Evolutionary conservation across 2,888 invertebrate genomes (phyloP).

Genomic region (Falcaria lacertinaria): DNA sequence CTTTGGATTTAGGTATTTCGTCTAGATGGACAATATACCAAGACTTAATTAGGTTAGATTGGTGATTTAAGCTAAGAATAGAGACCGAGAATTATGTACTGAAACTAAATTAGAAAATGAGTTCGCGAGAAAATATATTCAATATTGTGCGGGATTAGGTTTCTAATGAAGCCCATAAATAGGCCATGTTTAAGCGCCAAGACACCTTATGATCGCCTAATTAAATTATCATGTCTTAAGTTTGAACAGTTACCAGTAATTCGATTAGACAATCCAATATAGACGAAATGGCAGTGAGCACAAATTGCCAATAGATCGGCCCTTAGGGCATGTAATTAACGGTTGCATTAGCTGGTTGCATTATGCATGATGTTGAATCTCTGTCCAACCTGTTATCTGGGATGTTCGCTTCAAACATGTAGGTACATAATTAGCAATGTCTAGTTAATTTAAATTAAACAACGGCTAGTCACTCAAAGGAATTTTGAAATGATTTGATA

Average conservation of each 20-base stretch:
- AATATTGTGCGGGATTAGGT: not conserved
- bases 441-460: conserved; percentile 43
- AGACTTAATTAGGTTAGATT: too few species aligned
- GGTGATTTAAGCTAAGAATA: too few species aligned
- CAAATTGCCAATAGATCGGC: conserved; percentile 64
- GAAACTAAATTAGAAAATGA: too few species aligned
- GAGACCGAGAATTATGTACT: too few species aligned
- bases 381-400: conserved; percentile 47
- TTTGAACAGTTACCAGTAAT: conserved; percentile 39
- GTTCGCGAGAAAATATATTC: too few species aligned
- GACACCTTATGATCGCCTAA: conserved; percentile 40
- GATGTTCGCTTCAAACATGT: conserved; percentile 51
- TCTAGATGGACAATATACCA: too few species aligned
- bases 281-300: conserved; percentile 40
- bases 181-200: conserved; percentile 30
- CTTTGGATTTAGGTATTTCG: not conserved
- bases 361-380: conserved; percentile 65
- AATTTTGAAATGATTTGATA: too few species aligned
- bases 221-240: conserved; percentile 45
- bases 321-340: conserved; percentile 63
- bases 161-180: conserved; percentile 17
- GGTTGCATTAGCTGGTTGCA: conserved; percentile 59
- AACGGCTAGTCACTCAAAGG: too few species aligned
- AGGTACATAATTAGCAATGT: conserved; percentile 54
- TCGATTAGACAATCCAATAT: conserved; percentile 51